phyloP scores from a whole-genome alignment of 2,113 vertebrate species.

The Epinephelus lanceolatus region DNA sequence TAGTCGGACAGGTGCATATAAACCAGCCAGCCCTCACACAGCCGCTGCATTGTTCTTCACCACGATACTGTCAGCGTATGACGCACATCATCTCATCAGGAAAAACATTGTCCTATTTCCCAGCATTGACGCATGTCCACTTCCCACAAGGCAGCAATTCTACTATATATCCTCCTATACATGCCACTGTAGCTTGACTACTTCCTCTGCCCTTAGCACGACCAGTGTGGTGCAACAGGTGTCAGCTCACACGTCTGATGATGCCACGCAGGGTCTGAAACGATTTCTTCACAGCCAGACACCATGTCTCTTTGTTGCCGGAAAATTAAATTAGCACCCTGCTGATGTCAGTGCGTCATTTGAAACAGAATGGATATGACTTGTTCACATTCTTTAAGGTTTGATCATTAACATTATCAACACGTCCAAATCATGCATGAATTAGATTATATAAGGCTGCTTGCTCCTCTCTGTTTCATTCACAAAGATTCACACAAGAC shows the following conservation, averaged over 20 bases:
- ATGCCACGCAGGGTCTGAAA: no score
- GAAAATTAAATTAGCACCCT: background rate
- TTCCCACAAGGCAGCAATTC: background rate
- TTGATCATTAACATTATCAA: background rate
- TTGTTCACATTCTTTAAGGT: background rate
- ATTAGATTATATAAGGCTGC: background rate
- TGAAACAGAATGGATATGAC: background rate
- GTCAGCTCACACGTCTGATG: background rate
- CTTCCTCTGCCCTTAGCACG: background rate
- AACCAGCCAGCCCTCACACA: no score
- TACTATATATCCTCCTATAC: background rate
- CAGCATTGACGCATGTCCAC: background rate
- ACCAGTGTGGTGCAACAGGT: background rate
- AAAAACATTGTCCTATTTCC: background rate
- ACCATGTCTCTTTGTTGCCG: background rate
- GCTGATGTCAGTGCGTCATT: background rate
- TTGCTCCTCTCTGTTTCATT: background rate
- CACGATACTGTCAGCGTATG: rapidly evolving
- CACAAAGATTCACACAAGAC: background rate
- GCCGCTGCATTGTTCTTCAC: no score
- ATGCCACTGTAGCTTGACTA: background rate
- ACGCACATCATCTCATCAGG: background rate
- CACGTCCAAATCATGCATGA: background rate
- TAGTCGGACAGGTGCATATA: no score
- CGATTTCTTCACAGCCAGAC: no score